phyloP scores from a whole-genome alignment of 2,797 vertebrate species.

The Aldrovandia affinis region DNA sequence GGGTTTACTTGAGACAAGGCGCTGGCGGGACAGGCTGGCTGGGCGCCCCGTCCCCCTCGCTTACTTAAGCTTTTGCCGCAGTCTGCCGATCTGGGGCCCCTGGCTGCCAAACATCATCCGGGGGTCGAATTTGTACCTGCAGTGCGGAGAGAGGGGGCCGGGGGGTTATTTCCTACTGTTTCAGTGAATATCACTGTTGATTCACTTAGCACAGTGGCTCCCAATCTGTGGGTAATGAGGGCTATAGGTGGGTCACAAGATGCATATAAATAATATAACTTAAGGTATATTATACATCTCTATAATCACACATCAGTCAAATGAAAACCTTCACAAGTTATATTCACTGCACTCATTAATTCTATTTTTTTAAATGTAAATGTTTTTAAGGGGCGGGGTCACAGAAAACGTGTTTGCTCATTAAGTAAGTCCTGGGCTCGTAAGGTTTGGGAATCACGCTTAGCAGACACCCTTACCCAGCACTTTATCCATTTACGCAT shows the following conservation, averaged over 20 bases:
- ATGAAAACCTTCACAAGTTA: neutral
- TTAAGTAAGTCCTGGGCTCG: too few species aligned
- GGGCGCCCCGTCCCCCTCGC: constrained; percentile 18
- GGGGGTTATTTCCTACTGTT: neutral
- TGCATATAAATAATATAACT: too few species aligned
- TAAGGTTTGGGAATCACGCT: too few species aligned
- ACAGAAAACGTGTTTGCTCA: neutral
- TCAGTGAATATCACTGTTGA: too few species aligned
- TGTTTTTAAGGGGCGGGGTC: neutral
- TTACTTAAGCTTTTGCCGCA: constrained; percentile 69
- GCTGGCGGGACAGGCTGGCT: constrained; percentile 47
- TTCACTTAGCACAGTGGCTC: too few species aligned
- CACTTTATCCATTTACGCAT: neutral
- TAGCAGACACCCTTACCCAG: neutral
- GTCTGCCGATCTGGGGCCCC: constrained; percentile 66
- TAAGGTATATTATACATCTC: too few species aligned
- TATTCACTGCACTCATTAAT: neutral
- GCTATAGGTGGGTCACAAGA: too few species aligned
- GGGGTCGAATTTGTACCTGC: constrained; percentile 88
- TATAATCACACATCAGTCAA: neutral
- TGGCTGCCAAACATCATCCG: constrained; percentile 84
- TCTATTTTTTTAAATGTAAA: neutral
- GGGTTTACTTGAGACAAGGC: constrained; percentile 51
- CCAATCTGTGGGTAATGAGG: too few species aligned
- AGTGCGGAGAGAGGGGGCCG: neutral